These are phyloP conservation scores for Tricholaema leucomelas DNA, from an alignment of 2,113 vertebrate species.

Conservation along the genomic window DNA sequence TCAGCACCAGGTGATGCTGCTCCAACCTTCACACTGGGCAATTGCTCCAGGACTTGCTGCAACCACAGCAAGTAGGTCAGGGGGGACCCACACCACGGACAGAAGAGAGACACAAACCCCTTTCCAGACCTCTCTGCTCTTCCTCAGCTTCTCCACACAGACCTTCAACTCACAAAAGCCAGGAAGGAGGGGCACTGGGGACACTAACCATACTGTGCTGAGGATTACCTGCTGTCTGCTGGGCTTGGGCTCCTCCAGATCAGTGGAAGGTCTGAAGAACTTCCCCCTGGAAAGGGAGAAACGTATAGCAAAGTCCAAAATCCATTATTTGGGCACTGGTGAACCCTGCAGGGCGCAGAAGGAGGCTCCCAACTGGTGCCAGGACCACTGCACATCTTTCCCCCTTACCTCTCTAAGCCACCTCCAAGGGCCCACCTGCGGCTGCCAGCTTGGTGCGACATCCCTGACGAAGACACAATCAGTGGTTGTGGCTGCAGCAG, in stretches of 20 bases:
- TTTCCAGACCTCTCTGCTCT: neutral
- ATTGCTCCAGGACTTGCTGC: neutral
- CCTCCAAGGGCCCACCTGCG: neutral
- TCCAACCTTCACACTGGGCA: neutral
- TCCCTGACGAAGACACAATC: neutral
- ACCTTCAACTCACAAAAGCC: neutral
- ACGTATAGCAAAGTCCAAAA: neutral
- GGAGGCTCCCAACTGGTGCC: neutral
- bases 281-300: neutral
- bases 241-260: neutral
- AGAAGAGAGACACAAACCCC: neutral
- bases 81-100: fast-evolving
- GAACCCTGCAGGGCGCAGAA: neutral
- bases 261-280: neutral
- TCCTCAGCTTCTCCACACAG: neutral
- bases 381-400: neutral
- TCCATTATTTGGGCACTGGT: neutral
- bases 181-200: fast-evolving
- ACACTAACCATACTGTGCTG: neutral
- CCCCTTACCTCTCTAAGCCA: neutral
- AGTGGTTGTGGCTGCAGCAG: neutral
- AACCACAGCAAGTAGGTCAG: neutral
- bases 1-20: neutral
- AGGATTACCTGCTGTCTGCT: constrained; percentile 36
- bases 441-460: fast-evolving